Evolutionary conservation across 2,888 invertebrate species (phyloP).

Genomic region (Eupithecia abbreviata): DNA sequence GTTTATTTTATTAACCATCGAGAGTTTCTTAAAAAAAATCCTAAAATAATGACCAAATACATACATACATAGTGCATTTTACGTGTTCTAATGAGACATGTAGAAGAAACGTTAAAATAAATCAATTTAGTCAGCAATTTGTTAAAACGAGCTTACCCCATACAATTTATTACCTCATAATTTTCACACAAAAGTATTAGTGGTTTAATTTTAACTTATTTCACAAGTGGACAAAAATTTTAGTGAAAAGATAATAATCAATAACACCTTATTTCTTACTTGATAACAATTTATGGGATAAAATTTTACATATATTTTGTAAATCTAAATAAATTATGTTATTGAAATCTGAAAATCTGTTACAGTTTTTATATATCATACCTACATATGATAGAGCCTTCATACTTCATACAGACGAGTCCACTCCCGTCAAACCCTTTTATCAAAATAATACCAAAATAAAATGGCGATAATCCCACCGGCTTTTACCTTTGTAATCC

Average conservation of each 20-base stretch:
- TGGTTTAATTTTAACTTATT: no score
- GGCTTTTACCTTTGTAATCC: constrained; percentile 26
- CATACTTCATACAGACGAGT: not conserved
- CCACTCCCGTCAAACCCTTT: constrained; percentile 8
- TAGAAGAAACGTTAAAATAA: not conserved
- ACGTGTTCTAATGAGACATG: not conserved
- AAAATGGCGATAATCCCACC: constrained; percentile 20
- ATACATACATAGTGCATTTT: not conserved
- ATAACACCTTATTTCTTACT: no score
- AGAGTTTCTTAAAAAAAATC: not conserved
- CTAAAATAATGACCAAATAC: no score
- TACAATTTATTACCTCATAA: no score
- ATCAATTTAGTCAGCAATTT: not conserved
- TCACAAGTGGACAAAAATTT: no score
- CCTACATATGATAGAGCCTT: not conserved
- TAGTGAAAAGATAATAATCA: no score
- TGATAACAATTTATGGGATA: no score
- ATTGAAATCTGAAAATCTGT: no score
- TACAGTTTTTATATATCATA: not conserved
- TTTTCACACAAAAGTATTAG: no score
- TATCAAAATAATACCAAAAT: constrained; percentile 18
- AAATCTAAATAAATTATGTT: no score
- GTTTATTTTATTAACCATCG: not conserved
- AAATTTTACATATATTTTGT: no score
- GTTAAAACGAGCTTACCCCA: no score